phyloP scores from a whole-genome alignment of 2,888 invertebrate genomes.

The Cacoxenus indagator region DNA sequence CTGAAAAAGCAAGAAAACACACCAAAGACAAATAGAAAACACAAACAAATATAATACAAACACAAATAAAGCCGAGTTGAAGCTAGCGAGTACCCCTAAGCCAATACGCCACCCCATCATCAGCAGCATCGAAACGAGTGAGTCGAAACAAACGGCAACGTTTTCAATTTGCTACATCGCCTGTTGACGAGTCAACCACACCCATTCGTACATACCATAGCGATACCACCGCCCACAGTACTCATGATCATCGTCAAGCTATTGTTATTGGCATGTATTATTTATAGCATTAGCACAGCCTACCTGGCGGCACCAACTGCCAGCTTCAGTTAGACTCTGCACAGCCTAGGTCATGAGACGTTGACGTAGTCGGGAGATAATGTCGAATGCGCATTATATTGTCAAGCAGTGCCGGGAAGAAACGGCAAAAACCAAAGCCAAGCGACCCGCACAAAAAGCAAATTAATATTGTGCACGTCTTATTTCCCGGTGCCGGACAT shows the following conservation, averaged over 20 bases:
- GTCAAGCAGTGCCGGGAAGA: not conserved
- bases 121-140: not conserved
- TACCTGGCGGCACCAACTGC: not conserved
- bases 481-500: constrained; percentile 32
- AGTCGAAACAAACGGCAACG: not conserved
- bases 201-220: not conserved
- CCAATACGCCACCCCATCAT: not conserved
- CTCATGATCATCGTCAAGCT: not conserved
- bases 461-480: constrained; percentile 58
- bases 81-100: not conserved
- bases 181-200: not conserved
- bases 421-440: not conserved
- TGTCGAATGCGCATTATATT: not conserved
- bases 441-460: constrained; percentile 12
- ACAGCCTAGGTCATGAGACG: not conserved
- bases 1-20: constrained; percentile 20
- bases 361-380: not conserved
- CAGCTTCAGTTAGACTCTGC: not conserved
- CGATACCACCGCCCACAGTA: not conserved
- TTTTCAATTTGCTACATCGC: constrained; percentile 1
- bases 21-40: constrained; percentile 10
- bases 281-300: constrained; percentile 9
- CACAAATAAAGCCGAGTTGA: not conserved
- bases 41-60: constrained; percentile 1
- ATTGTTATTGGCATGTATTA: constrained; percentile 17